A percentile compares a stretch with the other conserved stretches of the same genome.
These are phyloP conservation scores for Phrynosoma platyrhinos DNA, from an alignment of 2,113 vertebrate species.

Conservation along the genomic window DNA sequence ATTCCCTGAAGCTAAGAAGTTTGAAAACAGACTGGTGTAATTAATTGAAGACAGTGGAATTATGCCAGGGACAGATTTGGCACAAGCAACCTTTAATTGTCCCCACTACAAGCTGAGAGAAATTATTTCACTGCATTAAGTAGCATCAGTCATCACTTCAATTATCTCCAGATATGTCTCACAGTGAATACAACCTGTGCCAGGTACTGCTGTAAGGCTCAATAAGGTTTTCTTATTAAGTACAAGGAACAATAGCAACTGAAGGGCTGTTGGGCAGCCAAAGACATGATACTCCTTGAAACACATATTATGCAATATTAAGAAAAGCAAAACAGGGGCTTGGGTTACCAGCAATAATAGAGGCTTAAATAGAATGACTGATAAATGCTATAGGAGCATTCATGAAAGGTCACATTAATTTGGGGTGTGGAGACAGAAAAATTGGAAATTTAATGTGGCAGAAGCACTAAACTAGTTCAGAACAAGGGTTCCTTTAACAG, in stretches of 20 bases:
- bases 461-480: not conserved
- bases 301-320: slow-evolving; percentile 10
- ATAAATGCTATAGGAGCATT: not conserved
- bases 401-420: slow-evolving; percentile 1
- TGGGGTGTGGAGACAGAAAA: not conserved
- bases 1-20: slow-evolving; percentile 28
- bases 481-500: not conserved
- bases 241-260: slow-evolving; percentile 31
- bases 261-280: slow-evolving; percentile 41
- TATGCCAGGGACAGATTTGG: slow-evolving; percentile 27
- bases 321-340: slow-evolving; percentile 29
- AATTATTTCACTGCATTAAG: slow-evolving; percentile 56
- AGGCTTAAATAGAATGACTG: not conserved
- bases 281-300: slow-evolving; percentile 48
- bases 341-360: slow-evolving; percentile 13
- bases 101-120: slow-evolving; percentile 33
- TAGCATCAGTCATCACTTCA: slow-evolving; percentile 61
- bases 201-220: slow-evolving; percentile 55
- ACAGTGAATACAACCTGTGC: slow-evolving; percentile 30
- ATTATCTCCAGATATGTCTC: slow-evolving; percentile 66
- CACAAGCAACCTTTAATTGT: slow-evolving; percentile 40
- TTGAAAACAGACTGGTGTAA: slow-evolving; percentile 1
- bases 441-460: not conserved
- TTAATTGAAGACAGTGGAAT: not conserved
- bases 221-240: slow-evolving; percentile 53